phyloP scores from a whole-genome alignment of 2,113 vertebrate species.

The Emydocephalus ijimae region DNA sequence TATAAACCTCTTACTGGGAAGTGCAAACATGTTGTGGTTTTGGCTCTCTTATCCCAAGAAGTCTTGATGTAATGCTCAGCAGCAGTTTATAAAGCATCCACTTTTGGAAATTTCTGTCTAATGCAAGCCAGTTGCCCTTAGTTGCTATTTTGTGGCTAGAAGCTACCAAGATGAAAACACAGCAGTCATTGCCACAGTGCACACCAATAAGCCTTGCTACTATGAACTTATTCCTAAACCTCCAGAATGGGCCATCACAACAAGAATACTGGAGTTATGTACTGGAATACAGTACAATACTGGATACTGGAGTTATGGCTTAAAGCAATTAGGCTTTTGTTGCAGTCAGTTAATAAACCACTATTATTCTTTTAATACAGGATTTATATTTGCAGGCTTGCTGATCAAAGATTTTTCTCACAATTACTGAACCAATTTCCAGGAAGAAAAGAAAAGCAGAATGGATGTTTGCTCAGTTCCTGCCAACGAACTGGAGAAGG shows the following conservation, averaged over 20 bases:
- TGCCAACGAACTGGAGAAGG: conserved; percentile 40
- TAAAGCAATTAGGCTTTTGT: conserved; percentile 1
- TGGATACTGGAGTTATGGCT: not conserved
- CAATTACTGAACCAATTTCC: conserved; percentile 24
- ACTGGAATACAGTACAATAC: too few species aligned
- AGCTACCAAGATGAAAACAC: not conserved
- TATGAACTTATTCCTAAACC: not conserved
- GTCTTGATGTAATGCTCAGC: not conserved
- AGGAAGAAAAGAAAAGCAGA: conserved; percentile 39
- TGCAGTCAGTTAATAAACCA: conserved; percentile 2
- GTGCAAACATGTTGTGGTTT: not conserved
- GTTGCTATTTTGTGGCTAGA: not conserved
- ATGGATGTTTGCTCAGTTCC: not conserved
- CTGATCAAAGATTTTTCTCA: conserved; percentile 39
- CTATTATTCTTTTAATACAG: conserved; percentile 3
- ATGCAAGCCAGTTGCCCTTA: not conserved
- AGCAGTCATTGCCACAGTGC: not conserved
- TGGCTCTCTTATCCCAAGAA: not conserved
- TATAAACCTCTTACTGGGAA: not conserved
- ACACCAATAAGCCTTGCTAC: not conserved
- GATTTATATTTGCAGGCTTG: conserved; percentile 31
- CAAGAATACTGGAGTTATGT: not conserved
- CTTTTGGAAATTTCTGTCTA: not conserved
- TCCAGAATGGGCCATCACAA: not conserved
- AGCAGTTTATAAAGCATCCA: not conserved